Conservation (phyloP, 2,797 vertebrate species). For the Garrulus glandarius region DNA sequence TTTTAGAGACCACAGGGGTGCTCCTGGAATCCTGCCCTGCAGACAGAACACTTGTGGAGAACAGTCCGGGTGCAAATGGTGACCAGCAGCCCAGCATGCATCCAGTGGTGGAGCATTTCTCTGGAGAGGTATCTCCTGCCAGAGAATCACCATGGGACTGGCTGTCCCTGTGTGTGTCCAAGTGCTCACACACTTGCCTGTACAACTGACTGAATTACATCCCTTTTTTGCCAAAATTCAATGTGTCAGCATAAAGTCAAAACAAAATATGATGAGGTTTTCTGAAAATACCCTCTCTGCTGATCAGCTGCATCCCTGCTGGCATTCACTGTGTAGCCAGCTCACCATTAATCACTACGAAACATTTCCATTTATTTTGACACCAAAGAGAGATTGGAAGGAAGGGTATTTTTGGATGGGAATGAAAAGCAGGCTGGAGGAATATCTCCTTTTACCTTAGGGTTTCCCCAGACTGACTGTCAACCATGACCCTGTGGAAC, state of each 20-base stretch:
- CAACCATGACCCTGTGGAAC: not conserved
- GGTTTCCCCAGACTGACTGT: not conserved
- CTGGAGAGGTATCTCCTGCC: not conserved
- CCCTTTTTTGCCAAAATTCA: not conserved
- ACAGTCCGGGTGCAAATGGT: not conserved
- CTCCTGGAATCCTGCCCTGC: not conserved
- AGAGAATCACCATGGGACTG: fast-evolving
- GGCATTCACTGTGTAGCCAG: constrained; percentile 10
- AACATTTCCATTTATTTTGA: constrained; percentile 61
- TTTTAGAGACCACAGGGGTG: not conserved
- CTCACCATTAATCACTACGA: constrained; percentile 36
- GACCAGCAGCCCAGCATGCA: not conserved
- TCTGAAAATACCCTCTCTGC: constrained; percentile 26
- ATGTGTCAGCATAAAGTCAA: constrained; percentile 12
- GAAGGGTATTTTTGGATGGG: not conserved
- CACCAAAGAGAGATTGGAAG: constrained; percentile 31
- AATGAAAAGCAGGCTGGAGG: not conserved
- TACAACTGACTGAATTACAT: not conserved
- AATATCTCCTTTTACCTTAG: not conserved
- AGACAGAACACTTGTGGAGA: not conserved
- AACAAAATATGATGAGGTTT: constrained; percentile 37
- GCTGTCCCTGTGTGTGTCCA: fast-evolving
- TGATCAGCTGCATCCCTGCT: constrained; percentile 6
- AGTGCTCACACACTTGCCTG: not conserved
- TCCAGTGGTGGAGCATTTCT: not conserved